These are phyloP conservation scores for Nasonia longicornis DNA, from an alignment of 1,140 invertebrate genomes.

Conservation along the genomic window DNA sequence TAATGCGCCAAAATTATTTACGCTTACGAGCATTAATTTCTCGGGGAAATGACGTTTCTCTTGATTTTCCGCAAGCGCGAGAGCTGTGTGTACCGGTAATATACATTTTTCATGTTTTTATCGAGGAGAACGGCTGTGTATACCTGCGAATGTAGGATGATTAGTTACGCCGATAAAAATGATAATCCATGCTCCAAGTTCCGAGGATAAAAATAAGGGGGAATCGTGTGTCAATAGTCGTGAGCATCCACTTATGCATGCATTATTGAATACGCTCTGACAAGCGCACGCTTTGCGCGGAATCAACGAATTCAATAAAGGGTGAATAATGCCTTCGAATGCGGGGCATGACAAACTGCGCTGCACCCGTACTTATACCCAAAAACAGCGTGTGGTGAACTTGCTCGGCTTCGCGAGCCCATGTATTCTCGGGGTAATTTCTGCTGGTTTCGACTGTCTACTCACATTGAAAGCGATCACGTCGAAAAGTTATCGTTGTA, in stretches of 20 bases:
- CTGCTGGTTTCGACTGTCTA: background rate
- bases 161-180: background rate
- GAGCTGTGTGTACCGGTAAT: too few relatives aligned
- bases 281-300: constrained; percentile 26
- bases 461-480: background rate
- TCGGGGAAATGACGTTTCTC: background rate
- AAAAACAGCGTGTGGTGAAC: constrained; percentile 46
- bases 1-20: constrained; percentile 28
- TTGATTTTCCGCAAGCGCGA: background rate
- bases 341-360: constrained; percentile 20
- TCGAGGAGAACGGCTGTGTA: background rate
- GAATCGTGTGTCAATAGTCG: constrained; percentile 19
- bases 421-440: background rate
- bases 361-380: background rate
- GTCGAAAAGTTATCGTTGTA: too few relatives aligned
- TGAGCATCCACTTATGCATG: constrained; percentile 39
- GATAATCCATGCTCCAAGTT: background rate
- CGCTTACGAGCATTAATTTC: constrained; percentile 9
- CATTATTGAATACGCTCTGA: constrained; percentile 43
- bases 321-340: constrained; percentile 56
- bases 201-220: background rate
- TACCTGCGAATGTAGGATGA: background rate
- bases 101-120: background rate
- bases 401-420: background rate
- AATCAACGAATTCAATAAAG: constrained; percentile 62